Percentiles rank a stretch among this genome's conserved stretches.
Evolutionary conservation across 2,797 vertebrate genomes (phyloP).

Genomic region (Chrysocyon brachyurus): DNA sequence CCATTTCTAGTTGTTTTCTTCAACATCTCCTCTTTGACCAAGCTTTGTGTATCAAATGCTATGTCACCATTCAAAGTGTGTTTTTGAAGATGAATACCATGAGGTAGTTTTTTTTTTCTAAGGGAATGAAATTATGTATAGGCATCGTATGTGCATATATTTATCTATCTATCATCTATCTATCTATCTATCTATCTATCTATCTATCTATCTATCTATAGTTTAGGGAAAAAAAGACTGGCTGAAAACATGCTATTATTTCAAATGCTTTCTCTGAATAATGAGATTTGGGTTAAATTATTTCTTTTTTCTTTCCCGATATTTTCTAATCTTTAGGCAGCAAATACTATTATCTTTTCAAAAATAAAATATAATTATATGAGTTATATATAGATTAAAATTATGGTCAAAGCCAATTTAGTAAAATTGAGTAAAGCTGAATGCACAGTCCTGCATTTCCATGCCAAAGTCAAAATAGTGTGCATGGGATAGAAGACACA

Average conservation of each 20-base stretch:
- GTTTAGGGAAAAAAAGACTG: background rate
- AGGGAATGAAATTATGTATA: background rate
- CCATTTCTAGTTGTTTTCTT: background rate
- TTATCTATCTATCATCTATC: background rate
- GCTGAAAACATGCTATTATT: background rate
- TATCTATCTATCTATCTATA: too few species aligned
- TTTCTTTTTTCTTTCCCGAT: background rate
- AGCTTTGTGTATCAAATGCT: background rate
- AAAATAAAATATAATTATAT: background rate
- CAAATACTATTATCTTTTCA: background rate
- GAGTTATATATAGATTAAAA: background rate
- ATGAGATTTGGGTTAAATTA: background rate
- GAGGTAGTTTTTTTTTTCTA: background rate
- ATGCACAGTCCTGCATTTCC: background rate
- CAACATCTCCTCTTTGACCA: background rate
- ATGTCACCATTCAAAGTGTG: background rate
- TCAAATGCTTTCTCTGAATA: background rate
- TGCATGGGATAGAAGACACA: background rate
- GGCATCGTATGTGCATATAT: background rate
- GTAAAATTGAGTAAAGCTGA: background rate
- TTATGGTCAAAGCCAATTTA: background rate
- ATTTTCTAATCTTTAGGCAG: background rate
- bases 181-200: background rate
- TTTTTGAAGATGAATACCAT: background rate
- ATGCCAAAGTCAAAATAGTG: background rate